Evolutionary conservation across 2,797 vertebrate genomes (phyloP), one percentile per base, ranked within the genome.

Genomic region (Melanotaenia pygmaea): DNA sequence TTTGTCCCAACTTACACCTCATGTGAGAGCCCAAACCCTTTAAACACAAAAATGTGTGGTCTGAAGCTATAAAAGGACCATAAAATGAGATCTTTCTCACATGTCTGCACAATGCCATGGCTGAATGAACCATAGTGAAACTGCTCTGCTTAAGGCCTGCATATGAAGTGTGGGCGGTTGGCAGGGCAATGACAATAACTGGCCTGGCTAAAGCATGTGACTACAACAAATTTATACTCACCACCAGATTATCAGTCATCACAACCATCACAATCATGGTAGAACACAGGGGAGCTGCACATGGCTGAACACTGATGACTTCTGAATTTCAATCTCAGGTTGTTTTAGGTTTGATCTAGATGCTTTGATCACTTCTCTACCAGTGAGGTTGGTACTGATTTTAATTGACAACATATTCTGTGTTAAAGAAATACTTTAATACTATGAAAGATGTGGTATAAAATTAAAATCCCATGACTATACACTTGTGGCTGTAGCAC

Each of bases 41-140:
- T 34, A 20, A 32, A 64, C 45, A 64, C 28, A 47, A 4, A 51
- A 50, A 20, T 50, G 20, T 64, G 62, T 35, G 62, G 45, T 64
- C 59, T 50, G 62, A 14, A 62, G 38, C 60, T 20, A 62, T 45
- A 43, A 62, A 43, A 45, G 38, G 30, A 18, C 43, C 61, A 64
- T 32, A 64, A 64, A 64, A 47, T n/a, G 28, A 22, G 50, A 64
- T 63, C 43, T 47, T 50, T 64, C 11, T 60, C 32, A 54, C 28
- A 20, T 50, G 26, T 64, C 43, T 50, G 43, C 61, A 64, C 43
- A 50, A 34, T 22, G 26, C 61, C 18, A n/a, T 2, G 28, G 16
- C 28, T 45, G 40, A 63, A 10, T 12, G 13, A 54, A 11, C 51
- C 26, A 56, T 5, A 56, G 26, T 28, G 1, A 28, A 56, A 24